A percentile compares a stretch with the other conserved stretches of the same genome.
Evolutionary conservation across 23 tunicate species (phyloP).

Genomic region (Oikopleura dioica): DNA sequence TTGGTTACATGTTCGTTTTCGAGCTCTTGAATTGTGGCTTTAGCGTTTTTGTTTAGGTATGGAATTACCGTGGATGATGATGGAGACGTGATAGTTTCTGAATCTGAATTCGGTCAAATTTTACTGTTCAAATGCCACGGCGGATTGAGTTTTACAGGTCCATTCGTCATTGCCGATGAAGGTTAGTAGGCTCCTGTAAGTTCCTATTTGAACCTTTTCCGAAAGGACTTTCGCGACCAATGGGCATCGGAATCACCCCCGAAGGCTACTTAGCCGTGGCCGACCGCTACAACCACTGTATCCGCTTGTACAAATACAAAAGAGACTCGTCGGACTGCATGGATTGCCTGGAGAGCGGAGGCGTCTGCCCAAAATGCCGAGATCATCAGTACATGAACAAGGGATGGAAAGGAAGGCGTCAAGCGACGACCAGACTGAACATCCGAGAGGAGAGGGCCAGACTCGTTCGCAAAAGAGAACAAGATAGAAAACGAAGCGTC

Average conservation of each 20-base stretch:
- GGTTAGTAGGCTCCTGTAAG: too few relatives aligned
- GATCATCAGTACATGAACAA: constrained; percentile 12
- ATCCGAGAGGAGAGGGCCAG: background rate
- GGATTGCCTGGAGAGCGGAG: background rate
- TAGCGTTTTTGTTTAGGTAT: background rate
- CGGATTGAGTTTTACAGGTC: background rate
- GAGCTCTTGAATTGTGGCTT: background rate
- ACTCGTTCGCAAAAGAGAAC: background rate
- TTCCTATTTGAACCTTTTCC: too few relatives aligned
- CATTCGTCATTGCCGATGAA: constrained; percentile 8
- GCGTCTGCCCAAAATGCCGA: constrained; percentile 4
- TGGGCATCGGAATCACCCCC: constrained; percentile 10
- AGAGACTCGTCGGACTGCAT: background rate
- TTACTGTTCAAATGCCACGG: background rate
- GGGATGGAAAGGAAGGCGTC: constrained; percentile 11
- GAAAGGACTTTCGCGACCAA: constrained; percentile 9
- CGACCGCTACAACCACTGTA: constrained; percentile 8
- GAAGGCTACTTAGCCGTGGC: constrained; percentile 12
- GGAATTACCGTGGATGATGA: constrained; percentile 1
- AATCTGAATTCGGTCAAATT: constrained; percentile 3
- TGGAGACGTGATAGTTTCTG: background rate
- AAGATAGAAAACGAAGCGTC: background rate
- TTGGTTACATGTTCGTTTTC: constrained; percentile 4
- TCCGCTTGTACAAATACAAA: background rate
- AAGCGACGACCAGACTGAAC: constrained; percentile 3